Conservation (phyloP, 2,888 invertebrate genomes). For the Melanostoma scalare region DNA sequence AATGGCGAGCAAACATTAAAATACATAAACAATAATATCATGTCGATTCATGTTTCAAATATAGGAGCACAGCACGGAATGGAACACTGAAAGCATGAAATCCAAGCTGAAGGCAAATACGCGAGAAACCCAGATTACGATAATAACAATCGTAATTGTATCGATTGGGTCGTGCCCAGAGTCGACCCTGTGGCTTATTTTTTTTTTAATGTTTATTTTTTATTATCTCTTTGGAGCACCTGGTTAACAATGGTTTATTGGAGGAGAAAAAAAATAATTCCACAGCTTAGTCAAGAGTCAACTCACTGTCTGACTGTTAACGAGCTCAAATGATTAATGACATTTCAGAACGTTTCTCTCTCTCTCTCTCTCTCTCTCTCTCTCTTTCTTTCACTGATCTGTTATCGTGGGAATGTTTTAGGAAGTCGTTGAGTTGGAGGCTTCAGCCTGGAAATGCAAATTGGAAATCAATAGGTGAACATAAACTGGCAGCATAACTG, state of each 20-base stretch:
- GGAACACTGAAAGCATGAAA: slow-evolving; percentile 30
- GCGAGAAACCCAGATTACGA: slow-evolving; percentile 66
- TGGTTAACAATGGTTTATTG: slow-evolving; percentile 42
- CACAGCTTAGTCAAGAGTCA: slow-evolving; percentile 3
- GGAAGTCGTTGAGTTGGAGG: slow-evolving; percentile 46
- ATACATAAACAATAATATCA: slow-evolving; percentile 59
- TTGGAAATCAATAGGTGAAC: slow-evolving; percentile 47
- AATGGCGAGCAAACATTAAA: slow-evolving; percentile 15
- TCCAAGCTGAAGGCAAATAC: slow-evolving; percentile 6
- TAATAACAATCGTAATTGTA: slow-evolving; percentile 68
- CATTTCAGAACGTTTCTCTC: slow-evolving; percentile 34
- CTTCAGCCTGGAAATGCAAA: slow-evolving; percentile 47
- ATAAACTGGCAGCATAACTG: slow-evolving; percentile 28
- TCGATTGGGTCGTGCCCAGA: slow-evolving; percentile 71
- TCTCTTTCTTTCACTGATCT: slow-evolving; percentile 11
- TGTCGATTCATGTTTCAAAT: slow-evolving; percentile 58
- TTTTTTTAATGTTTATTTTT: slow-evolving; percentile 18
- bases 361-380: slow-evolving; percentile 9
- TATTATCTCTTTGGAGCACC: slow-evolving; percentile 46
- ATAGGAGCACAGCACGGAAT: slow-evolving; percentile 25
- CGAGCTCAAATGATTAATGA: slow-evolving; percentile 66
- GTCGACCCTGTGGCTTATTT: slow-evolving; percentile 61
- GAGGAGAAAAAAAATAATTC: not conserved
- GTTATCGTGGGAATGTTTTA: slow-evolving; percentile 62
- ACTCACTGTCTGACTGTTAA: slow-evolving; percentile 32